These are phyloP conservation scores for Tichodroma muraria DNA, from an alignment of 2,113 vertebrate species.

Conservation along the genomic window DNA sequence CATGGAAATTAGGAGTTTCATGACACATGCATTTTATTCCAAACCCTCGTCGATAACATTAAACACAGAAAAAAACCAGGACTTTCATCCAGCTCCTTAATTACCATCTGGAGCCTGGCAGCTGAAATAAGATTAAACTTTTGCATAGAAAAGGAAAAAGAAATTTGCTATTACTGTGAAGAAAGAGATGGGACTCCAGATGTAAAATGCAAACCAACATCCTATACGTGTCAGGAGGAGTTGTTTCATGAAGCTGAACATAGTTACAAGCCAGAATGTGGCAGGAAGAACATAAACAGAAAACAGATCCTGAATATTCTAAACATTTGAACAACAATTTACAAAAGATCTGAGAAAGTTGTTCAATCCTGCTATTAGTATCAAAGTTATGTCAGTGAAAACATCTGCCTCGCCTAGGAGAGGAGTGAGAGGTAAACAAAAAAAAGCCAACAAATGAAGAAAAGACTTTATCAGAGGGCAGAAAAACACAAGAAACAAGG, in stretches of 20 bases:
- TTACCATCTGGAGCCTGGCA: neutral
- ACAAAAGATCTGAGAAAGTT: neutral
- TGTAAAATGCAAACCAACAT: neutral
- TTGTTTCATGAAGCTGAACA: neutral
- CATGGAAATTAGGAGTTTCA: conserved; percentile 32
- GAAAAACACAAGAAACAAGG: neutral
- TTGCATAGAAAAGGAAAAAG: neutral
- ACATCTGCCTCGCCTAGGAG: neutral
- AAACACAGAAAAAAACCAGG: neutral
- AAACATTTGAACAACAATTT: neutral
- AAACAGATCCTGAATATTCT: neutral
- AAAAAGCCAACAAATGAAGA: neutral
- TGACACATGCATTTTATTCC: neutral
- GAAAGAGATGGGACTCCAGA: neutral
- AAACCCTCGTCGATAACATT: neutral
- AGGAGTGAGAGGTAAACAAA: neutral
- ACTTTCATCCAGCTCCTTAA: conserved; percentile 8
- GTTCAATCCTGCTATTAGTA: neutral
- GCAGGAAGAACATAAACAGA: neutral
- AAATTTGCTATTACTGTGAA: neutral
- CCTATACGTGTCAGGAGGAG: neutral
- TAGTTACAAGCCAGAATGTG: neutral
- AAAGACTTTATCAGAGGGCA: neutral
- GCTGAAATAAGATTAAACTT: neutral
- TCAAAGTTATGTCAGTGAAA: neutral